Conservation (phyloP, 2,888 invertebrate genomes). For the Nemoura dubitans region DNA sequence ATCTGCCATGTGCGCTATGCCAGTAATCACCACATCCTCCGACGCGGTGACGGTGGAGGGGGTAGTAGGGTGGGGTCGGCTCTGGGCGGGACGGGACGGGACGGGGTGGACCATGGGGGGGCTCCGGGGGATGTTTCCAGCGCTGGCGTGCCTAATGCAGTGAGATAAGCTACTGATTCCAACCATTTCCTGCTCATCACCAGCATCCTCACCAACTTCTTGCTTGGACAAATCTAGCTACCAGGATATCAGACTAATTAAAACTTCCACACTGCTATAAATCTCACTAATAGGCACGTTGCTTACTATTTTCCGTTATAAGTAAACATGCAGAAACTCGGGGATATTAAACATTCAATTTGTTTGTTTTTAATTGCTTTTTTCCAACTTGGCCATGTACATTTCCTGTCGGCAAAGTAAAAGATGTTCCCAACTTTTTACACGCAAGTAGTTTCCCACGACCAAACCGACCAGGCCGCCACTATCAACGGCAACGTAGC, state of each 20-base stretch:
- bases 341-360: constrained; percentile 45
- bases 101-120: not conserved
- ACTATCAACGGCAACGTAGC: not conserved
- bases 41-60: not conserved
- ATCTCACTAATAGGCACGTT: constrained; percentile 41
- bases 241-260: constrained; percentile 48
- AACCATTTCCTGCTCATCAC: constrained; percentile 40
- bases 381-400: constrained; percentile 15
- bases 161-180: constrained; percentile 41
- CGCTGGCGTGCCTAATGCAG: constrained; percentile 38
- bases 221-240: constrained; percentile 3
- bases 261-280: constrained; percentile 47
- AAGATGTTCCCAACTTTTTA: not conserved
- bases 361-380: constrained; percentile 40
- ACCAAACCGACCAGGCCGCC: not conserved
- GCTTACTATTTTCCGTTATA: constrained; percentile 19
- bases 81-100: not conserved
- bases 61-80: not conserved
- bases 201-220: constrained; percentile 32
- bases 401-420: constrained; percentile 1
- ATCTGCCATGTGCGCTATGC: not conserved
- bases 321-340: constrained; percentile 33
- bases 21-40: constrained; percentile 7
- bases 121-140: not conserved
- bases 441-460: not conserved